Evolutionary conservation across 2,797 vertebrate genomes (phyloP).

Genomic region (Microchirus variegatus): DNA sequence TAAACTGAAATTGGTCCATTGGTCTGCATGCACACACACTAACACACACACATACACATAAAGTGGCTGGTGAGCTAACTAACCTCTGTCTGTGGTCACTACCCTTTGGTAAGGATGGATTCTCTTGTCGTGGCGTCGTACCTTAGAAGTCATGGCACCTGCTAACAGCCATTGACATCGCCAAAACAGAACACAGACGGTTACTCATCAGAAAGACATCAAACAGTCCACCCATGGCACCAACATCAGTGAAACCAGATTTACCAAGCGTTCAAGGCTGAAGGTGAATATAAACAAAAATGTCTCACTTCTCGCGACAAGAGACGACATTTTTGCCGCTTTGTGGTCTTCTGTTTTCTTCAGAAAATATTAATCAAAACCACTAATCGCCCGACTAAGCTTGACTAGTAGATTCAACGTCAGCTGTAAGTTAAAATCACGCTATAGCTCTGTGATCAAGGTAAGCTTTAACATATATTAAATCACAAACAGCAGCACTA

Average conservation of each 20-base stretch:
- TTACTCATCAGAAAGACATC: slow-evolving; percentile 80
- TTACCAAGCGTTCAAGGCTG: slow-evolving; percentile 65
- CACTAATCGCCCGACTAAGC: slow-evolving; percentile 65
- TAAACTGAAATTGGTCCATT: slow-evolving; percentile 73
- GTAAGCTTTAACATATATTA: slow-evolving; percentile 69
- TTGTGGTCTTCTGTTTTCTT: slow-evolving; percentile 70
- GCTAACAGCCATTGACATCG: slow-evolving; percentile 94
- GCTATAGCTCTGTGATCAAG: slow-evolving; percentile 74
- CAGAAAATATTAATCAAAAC: slow-evolving; percentile 67
- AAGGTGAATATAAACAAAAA: slow-evolving; percentile 52
- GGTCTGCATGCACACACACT: slow-evolving; percentile 68
- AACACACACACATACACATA: slow-evolving; percentile 63
- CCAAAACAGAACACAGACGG: slow-evolving; percentile 88
- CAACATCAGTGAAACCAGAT: slow-evolving; percentile 70
- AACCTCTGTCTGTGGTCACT: slow-evolving; percentile 99
- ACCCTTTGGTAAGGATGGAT: slow-evolving; percentile 99
- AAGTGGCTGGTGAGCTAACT: slow-evolving; percentile 87
- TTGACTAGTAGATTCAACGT: slow-evolving; percentile 66
- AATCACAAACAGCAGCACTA: slow-evolving; percentile 72
- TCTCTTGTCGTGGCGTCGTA: slow-evolving; percentile 99
- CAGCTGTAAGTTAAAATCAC: slow-evolving; percentile 70
- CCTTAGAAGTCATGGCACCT: slow-evolving; percentile 99
- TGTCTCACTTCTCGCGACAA: slow-evolving; percentile 38
- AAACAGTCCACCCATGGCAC: slow-evolving; percentile 72
- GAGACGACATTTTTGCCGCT: slow-evolving; percentile 58